phyloP scores from a whole-genome alignment of 2,797 vertebrate species.

The Uromys caudimaculatus region DNA sequence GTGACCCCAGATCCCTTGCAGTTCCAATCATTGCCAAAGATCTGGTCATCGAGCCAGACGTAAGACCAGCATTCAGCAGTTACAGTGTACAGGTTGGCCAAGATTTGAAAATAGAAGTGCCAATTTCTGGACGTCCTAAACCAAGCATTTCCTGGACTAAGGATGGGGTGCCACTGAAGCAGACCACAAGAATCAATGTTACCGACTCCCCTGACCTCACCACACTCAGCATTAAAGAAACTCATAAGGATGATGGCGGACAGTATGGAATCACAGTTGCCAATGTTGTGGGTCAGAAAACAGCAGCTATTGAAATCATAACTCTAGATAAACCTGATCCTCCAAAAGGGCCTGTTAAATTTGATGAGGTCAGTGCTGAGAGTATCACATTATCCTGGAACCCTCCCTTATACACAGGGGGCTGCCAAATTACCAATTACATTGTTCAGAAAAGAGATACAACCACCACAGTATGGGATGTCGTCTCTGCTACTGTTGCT shows the following conservation, averaged over 20 bases:
- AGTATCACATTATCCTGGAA: conserved; percentile 97
- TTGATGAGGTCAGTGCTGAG: conserved; percentile 97
- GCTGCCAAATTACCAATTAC: conserved; percentile 98
- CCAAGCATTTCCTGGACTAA: conserved; percentile 95
- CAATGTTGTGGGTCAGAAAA: conserved; percentile 95
- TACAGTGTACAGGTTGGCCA: conserved; percentile 97
- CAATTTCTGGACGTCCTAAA: conserved; percentile 96
- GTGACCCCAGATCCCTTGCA: conserved; percentile 96
- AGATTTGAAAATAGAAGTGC: conserved; percentile 95
- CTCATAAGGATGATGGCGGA: conserved; percentile 94
- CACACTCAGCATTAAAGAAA: conserved; percentile 95
- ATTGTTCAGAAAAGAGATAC: conserved; percentile 98
- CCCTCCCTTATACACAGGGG: conserved; percentile 94
- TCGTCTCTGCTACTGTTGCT: conserved; percentile 93
- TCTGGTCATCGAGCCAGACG: conserved; percentile 96
- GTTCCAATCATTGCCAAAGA: conserved; percentile 97
- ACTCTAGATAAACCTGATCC: conserved; percentile 98
- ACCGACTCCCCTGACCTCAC: conserved; percentile 91
- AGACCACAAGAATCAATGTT: conserved; percentile 96
- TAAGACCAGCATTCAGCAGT: conserved; percentile 95
- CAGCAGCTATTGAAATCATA: conserved; percentile 94
- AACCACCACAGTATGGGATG: conserved; percentile 95
- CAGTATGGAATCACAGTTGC: conserved; percentile 94
- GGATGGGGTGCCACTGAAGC: conserved; percentile 94
- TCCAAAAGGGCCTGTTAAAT: conserved; percentile 96